phyloP scores from a whole-genome alignment of 2,797 vertebrate species.

The Oreochromis mossambicus region DNA sequence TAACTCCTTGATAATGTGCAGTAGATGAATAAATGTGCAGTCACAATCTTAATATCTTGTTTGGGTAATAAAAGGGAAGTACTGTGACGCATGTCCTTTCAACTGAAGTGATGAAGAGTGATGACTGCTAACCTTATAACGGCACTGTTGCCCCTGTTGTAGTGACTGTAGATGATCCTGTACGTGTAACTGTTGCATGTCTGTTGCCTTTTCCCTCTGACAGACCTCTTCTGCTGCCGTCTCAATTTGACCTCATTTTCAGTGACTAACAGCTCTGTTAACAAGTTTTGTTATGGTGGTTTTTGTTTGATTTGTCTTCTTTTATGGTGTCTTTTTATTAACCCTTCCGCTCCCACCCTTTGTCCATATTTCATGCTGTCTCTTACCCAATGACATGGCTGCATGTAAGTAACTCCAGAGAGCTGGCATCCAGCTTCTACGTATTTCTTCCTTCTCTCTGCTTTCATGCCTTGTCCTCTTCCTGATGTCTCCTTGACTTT shows the following conservation, averaged over 20 bases:
- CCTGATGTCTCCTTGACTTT: conserved; percentile 27
- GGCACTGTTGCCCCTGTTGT: background rate
- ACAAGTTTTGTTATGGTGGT: background rate
- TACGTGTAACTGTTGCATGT: conserved; percentile 24
- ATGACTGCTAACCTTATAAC: background rate
- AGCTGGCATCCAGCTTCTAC: conserved; percentile 76
- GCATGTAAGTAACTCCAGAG: conserved; percentile 99
- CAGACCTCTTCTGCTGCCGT: conserved; percentile 20
- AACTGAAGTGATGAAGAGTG: background rate
- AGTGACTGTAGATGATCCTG: background rate
- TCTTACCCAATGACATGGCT: conserved; percentile 98
- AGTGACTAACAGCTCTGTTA: conserved; percentile 48
- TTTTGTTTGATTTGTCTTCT: conserved; percentile 25
- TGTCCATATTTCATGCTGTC: conserved; percentile 99
- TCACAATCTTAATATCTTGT: background rate
- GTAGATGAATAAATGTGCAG: background rate
- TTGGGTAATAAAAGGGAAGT: background rate
- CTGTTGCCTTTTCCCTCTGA: conserved; percentile 20
- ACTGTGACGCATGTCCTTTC: background rate
- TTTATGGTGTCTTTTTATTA: conserved; percentile 54
- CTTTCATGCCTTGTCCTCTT: background rate
- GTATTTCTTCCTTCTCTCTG: conserved; percentile 42
- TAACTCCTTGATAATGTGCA: background rate
- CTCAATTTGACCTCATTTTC: background rate
- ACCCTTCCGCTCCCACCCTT: conserved; percentile 76